phyloP scores from a whole-genome alignment of 2,797 vertebrate species.

The Clarias laeviceps region DNA sequence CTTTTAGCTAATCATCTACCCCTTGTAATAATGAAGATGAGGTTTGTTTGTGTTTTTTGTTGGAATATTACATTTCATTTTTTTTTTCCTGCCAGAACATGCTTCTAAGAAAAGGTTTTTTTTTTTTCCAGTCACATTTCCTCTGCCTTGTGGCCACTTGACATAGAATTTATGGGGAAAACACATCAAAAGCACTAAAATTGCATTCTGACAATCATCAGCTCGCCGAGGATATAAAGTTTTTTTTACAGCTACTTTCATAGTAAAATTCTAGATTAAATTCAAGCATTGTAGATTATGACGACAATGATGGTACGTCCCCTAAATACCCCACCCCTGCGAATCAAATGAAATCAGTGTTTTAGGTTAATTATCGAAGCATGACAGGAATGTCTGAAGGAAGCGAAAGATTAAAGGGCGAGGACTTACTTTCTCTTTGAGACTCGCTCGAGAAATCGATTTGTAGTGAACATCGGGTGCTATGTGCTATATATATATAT shows the following conservation, averaged over 20 bases:
- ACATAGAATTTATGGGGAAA: neutral
- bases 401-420: neutral
- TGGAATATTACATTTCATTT: neutral
- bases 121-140: neutral
- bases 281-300: neutral
- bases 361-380: constrained; percentile 4
- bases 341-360: constrained; percentile 21
- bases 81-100: neutral
- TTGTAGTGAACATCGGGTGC: constrained; percentile 38
- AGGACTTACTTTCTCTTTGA: constrained; percentile 27
- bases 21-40: neutral
- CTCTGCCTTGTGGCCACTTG: neutral
- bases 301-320: neutral
- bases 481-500: neutral
- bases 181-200: neutral
- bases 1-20: neutral
- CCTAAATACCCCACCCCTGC: neutral
- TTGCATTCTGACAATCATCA: constrained; percentile 47
- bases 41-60: neutral
- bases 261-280: neutral
- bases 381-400: neutral
- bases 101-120: neutral
- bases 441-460: constrained; percentile 47
- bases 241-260: constrained; percentile 7
- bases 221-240: neutral